Conservation (phyloP, 1,140 invertebrate species). For the Tyrophagus putrescentiae region DNA sequence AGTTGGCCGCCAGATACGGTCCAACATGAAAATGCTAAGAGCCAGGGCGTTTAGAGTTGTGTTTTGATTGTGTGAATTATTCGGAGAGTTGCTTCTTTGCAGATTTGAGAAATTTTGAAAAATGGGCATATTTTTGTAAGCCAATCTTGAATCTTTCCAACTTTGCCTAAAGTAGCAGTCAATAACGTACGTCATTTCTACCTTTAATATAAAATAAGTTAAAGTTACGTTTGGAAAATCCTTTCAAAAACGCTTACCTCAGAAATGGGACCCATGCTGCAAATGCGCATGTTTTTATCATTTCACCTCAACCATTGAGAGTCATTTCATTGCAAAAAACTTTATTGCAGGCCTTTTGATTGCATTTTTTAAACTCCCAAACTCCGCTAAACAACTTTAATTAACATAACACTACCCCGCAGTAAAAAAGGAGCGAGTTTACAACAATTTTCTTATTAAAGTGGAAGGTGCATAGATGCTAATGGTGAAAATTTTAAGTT, state of each 20-base stretch:
- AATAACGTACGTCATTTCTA: constrained; percentile 73
- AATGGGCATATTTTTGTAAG: constrained; percentile 40
- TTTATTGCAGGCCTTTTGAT: too few relatives aligned
- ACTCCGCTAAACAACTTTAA: too few relatives aligned
- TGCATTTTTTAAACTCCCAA: too few relatives aligned
- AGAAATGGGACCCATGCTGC: constrained; percentile 85
- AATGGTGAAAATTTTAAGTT: too few relatives aligned
- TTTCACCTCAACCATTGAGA: too few relatives aligned
- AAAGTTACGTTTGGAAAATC: background rate
- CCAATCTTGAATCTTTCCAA: constrained; percentile 64
- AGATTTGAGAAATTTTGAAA: background rate
- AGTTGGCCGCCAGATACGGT: constrained; percentile 59
- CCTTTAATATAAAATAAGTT: background rate
- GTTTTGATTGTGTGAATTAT: constrained; percentile 29
- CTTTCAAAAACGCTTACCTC: constrained; percentile 50
- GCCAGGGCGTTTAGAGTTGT: constrained; percentile 54
- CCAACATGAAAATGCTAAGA: constrained; percentile 74
- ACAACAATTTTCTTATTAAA: too few relatives aligned
- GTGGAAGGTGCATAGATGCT: too few relatives aligned
- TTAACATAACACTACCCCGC: too few relatives aligned
- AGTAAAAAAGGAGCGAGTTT: too few relatives aligned
- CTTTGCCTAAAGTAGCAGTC: constrained; percentile 88
- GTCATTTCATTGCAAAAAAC: too few relatives aligned
- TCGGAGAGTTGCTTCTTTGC: background rate
- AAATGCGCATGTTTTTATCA: constrained; percentile 76